phyloP scores from a whole-genome alignment of 2,113 vertebrate genomes.

The Lates calcarifer region DNA sequence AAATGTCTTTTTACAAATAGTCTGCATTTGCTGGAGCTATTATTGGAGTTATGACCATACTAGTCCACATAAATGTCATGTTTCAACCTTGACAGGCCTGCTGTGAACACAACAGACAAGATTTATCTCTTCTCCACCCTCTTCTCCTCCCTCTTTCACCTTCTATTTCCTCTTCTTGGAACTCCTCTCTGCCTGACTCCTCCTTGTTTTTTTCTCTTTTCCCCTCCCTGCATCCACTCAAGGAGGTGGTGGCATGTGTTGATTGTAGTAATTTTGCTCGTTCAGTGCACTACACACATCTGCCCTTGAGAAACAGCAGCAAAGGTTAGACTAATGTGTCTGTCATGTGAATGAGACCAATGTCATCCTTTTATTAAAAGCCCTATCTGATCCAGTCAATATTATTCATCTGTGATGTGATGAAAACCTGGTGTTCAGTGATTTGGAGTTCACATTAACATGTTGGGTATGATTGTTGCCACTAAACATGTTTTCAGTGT shows the following conservation, averaged over 20 bases:
- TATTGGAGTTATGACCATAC: conserved; percentile 58
- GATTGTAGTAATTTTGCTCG: conserved; percentile 51
- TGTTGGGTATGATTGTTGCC: not conserved
- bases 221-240: conserved; percentile 23
- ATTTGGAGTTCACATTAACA: not conserved
- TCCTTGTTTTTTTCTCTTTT: not conserved
- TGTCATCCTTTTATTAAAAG: not conserved
- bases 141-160: conserved; percentile 44
- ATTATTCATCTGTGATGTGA: not conserved
- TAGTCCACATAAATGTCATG: conserved; percentile 60
- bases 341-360: not conserved
- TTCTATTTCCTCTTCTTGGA: conserved; percentile 54
- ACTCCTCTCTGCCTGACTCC: conserved; percentile 23
- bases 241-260: conserved; percentile 36
- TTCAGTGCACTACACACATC: not conserved
- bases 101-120: conserved; percentile 40
- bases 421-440: not conserved
- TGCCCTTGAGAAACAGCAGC: conserved; percentile 1
- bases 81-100: conserved; percentile 48
- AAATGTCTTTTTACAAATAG: conserved; percentile 44
- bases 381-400: not conserved
- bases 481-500: not conserved
- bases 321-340: not conserved
- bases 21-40: conserved; percentile 40
- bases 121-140: conserved; percentile 67